These are phyloP conservation scores for Aphelenchoides fujianensis DNA, from an alignment of 1,140 invertebrate species.

Conservation along the genomic window DNA sequence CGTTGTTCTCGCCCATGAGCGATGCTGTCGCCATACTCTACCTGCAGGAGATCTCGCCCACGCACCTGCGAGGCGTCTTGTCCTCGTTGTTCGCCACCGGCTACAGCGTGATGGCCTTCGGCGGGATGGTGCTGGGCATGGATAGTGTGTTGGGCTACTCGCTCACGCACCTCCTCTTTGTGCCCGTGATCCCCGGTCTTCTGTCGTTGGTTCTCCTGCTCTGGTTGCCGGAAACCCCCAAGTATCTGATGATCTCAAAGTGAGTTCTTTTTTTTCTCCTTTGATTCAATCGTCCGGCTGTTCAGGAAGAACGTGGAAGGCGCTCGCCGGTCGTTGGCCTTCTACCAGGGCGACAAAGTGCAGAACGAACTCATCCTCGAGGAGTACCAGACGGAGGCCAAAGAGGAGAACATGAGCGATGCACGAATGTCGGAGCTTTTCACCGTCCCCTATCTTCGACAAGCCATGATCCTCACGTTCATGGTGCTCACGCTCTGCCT, in stretches of 20 bases:
- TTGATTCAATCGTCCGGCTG: not conserved
- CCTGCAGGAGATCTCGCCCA: constrained; percentile 53
- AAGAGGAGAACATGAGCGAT: constrained; percentile 21
- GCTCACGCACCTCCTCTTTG: constrained; percentile 41
- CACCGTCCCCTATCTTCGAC: constrained; percentile 41
- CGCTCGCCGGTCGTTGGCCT: constrained; percentile 32
- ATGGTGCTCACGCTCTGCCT: constrained; percentile 43
- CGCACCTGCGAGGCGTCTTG: constrained; percentile 53
- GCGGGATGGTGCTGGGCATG: constrained; percentile 55
- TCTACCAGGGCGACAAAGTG: constrained; percentile 46
- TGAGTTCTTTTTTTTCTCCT: not conserved
- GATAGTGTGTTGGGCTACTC: constrained; percentile 52
- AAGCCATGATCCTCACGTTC: constrained; percentile 49
- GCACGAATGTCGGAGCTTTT: constrained; percentile 36
- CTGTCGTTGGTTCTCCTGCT: constrained; percentile 49
- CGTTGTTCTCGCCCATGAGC: constrained; percentile 57
- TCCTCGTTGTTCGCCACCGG: constrained; percentile 54
- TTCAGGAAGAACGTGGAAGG: constrained; percentile 14
- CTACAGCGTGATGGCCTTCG: constrained; percentile 55
- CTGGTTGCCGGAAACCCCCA: constrained; percentile 55
- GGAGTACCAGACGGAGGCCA: constrained; percentile 35
- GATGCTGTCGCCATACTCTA: constrained; percentile 53
- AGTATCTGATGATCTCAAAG: constrained; percentile 40
- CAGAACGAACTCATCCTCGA: constrained; percentile 34
- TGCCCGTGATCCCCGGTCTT: constrained; percentile 54